Evolutionary conservation across 2,888 invertebrate species (phyloP).

Genomic region (Auanema freiburgensis): DNA sequence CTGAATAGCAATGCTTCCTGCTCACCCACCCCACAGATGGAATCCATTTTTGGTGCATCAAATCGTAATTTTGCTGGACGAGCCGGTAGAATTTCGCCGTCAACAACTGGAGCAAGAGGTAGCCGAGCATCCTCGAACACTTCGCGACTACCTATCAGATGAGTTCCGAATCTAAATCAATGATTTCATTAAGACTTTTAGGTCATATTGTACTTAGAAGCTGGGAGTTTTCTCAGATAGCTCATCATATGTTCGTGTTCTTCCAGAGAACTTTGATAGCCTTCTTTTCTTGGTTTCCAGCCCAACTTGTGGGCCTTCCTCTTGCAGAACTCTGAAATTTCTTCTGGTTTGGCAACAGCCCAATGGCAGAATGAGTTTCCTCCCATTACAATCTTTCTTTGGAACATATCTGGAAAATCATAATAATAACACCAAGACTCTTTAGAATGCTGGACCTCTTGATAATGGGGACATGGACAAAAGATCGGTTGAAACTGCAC

Average conservation of each 20-base stretch:
- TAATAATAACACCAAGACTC: neutral
- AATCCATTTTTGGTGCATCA: conserved; percentile 42
- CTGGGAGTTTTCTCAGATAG: conserved; percentile 47
- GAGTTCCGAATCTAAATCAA: conserved; percentile 42
- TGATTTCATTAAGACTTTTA: neutral
- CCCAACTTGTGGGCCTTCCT: conserved; percentile 53
- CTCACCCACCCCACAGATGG: conserved; percentile 54
- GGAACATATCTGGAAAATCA: conserved; percentile 46
- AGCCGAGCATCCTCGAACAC: conserved; percentile 50
- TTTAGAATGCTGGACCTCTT: conserved; percentile 23
- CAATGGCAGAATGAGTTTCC: conserved; percentile 54
- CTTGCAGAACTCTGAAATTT: conserved; percentile 48
- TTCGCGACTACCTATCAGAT: conserved; percentile 46
- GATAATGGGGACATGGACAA: conserved; percentile 53
- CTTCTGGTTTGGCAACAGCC: conserved; percentile 41
- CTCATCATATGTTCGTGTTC: conserved; percentile 50
- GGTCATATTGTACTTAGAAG: conserved; percentile 37
- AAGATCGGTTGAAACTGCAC: conserved; percentile 54
- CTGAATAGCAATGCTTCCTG: conserved; percentile 58
- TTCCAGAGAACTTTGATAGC: conserved; percentile 36
- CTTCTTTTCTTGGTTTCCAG: conserved; percentile 41
- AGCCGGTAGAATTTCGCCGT: conserved; percentile 57
- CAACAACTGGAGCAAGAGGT: conserved; percentile 57
- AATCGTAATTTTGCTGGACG: conserved; percentile 35
- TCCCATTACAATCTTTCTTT: conserved; percentile 55